Evolutionary conservation across 2,888 invertebrate species (phyloP).

Genomic region (Heliconius aoede): DNA sequence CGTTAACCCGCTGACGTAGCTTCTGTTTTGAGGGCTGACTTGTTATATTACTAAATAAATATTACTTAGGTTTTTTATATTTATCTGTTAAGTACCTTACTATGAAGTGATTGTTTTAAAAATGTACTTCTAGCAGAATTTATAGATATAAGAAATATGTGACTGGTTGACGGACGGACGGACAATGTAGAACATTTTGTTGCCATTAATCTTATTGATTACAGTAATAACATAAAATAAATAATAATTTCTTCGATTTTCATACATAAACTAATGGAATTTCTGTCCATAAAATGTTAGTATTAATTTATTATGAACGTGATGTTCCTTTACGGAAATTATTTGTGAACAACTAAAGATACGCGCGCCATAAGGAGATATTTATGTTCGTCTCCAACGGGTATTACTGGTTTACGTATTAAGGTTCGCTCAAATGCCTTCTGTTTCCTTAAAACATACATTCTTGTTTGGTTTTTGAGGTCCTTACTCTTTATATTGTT

Average conservation of each 20-base stretch:
- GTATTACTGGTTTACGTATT: slow-evolving; percentile 19
- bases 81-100: too few species aligned
- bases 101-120: too few species aligned
- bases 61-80: neutral
- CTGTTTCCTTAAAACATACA: neutral
- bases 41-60: neutral
- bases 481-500: neutral
- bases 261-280: neutral
- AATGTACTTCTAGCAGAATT: too few species aligned
- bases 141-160: too few species aligned
- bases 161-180: neutral
- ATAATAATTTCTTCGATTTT: too few species aligned
- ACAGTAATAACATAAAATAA: neutral
- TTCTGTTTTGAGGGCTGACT: neutral
- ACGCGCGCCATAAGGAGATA: slow-evolving; percentile 3
- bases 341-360: neutral
- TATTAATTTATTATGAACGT: neutral
- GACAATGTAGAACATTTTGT: neutral
- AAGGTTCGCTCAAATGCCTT: neutral
- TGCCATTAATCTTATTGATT: neutral
- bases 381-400: neutral
- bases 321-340: neutral
- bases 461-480: neutral
- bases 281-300: neutral
- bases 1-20: neutral